phyloP scores from a whole-genome alignment of 2,888 invertebrate genomes.

The Volucella zonaria region DNA sequence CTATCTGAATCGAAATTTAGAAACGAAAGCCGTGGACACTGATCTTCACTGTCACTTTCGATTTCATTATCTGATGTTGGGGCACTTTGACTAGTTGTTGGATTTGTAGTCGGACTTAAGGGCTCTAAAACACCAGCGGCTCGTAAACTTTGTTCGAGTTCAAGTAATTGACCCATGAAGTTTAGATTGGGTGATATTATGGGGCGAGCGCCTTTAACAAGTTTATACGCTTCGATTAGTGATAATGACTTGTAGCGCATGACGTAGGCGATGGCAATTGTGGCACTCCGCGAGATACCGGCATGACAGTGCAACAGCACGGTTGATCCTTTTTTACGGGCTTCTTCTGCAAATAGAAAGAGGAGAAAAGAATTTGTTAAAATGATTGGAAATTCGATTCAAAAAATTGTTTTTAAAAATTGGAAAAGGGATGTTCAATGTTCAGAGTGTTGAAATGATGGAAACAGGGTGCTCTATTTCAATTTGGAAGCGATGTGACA shows the following conservation, averaged over 20 bases:
- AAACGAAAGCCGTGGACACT: constrained; percentile 52
- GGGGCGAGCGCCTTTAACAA: constrained; percentile 91
- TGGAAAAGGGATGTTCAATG: no score
- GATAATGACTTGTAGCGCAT: constrained; percentile 93
- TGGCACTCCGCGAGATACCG: constrained; percentile 96
- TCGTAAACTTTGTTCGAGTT: constrained; percentile 89
- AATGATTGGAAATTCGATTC: background rate
- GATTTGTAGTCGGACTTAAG: constrained; percentile 75
- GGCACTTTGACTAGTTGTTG: constrained; percentile 71
- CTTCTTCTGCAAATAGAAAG: constrained; percentile 81
- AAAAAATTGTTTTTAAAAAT: background rate
- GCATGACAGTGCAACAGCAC: constrained; percentile 97
- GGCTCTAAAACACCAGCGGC: constrained; percentile 81
- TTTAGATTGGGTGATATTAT: constrained; percentile 98
- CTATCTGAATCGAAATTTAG: constrained; percentile 61
- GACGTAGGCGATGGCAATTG: constrained; percentile 96
- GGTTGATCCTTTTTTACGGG: constrained; percentile 82
- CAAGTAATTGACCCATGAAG: constrained; percentile 95
- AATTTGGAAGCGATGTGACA: no score
- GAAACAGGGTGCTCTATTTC: no score
- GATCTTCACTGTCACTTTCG: constrained; percentile 75
- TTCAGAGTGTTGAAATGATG: no score
- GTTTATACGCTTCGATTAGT: constrained; percentile 93
- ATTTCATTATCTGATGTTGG: constrained; percentile 72
- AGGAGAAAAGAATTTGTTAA: constrained; percentile 34